Percentiles rank a stretch among this genome's conserved stretches.
phyloP scores from a whole-genome alignment of 2,888 invertebrate genomes.

The Corbicula japonica region DNA sequence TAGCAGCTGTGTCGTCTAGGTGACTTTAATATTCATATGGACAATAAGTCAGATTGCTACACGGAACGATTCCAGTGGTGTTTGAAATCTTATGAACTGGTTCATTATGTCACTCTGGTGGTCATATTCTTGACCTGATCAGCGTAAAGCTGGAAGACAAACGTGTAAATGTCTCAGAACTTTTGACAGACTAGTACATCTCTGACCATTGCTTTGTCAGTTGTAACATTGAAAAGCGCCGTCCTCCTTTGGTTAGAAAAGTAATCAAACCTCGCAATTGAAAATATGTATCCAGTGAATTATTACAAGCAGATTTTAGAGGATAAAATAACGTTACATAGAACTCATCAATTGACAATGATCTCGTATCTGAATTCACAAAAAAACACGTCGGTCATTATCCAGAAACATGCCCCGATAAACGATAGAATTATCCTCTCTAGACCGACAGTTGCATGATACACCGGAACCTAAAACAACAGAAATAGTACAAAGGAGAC shows the following conservation, averaged over 20 bases:
- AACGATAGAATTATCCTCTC: conserved; percentile 37
- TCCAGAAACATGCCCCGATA: conserved; percentile 28
- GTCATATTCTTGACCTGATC: not conserved
- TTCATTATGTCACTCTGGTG: conserved; percentile 13
- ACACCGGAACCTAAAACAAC: conserved; percentile 27
- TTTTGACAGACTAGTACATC: not conserved
- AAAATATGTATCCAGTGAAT: conserved; percentile 33
- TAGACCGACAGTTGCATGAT: conserved; percentile 38
- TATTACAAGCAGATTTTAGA: conserved; percentile 21
- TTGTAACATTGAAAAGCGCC: conserved; percentile 28
- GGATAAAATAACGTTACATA: conserved; percentile 11
- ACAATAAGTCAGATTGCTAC: too few species aligned
- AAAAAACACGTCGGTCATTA: conserved; percentile 21
- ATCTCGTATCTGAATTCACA: conserved; percentile 35
- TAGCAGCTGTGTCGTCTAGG: too few species aligned
- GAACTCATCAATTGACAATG: conserved; percentile 17
- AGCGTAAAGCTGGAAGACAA: conserved; percentile 2
- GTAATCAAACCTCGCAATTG: conserved; percentile 25
- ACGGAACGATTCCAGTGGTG: conserved; percentile 31
- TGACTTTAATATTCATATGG: too few species aligned
- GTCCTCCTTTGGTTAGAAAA: conserved; percentile 30
- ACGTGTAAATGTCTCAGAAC: conserved; percentile 18
- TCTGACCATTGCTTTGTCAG: conserved; percentile 37
- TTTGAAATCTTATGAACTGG: conserved; percentile 24
- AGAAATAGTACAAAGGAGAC: conserved; percentile 35